Percentiles rank a stretch among this genome's conserved stretches.
These are phyloP conservation scores for Carlito syrichta DNA, from an alignment of 2,113 vertebrate genomes.

Conservation along the genomic window DNA sequence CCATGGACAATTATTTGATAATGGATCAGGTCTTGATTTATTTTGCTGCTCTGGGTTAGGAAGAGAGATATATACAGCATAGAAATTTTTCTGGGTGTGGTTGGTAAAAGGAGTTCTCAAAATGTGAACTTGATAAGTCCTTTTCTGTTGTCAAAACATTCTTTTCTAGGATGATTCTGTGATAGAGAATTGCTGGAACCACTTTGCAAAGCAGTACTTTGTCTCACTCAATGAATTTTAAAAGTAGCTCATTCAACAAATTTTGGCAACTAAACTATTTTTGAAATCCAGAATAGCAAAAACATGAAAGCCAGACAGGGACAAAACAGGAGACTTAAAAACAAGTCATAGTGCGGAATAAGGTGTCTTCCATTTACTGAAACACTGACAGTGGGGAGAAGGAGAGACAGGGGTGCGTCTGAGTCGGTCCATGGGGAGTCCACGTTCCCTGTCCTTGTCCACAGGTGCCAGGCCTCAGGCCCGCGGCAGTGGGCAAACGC, in stretches of 20 bases:
- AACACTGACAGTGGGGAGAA: neutral
- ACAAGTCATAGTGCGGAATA: neutral
- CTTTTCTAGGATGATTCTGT: neutral
- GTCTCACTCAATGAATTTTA: constrained; percentile 52
- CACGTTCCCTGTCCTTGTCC: neutral
- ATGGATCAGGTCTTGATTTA: neutral
- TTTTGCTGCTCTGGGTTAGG: neutral
- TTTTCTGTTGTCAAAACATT: neutral
- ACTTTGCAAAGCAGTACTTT: neutral
- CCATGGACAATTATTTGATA: neutral
- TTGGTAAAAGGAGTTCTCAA: neutral
- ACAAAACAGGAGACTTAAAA: constrained; percentile 30
- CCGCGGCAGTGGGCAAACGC: neutral
- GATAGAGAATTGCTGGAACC: neutral
- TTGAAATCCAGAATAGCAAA: constrained; percentile 60
- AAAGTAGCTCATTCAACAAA: constrained; percentile 62
- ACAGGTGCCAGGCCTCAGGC: neutral
- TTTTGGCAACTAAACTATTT: constrained; percentile 65
- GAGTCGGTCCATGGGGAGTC: rapidly evolving
- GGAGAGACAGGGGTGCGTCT: neutral
- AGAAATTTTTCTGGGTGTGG: neutral
- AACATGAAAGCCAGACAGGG: constrained; percentile 29
- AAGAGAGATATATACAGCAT: neutral
- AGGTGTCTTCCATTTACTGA: neutral
- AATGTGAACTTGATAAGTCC: neutral